A percentile compares a stretch with the other conserved stretches of the same genome.
These are phyloP conservation scores for Caenorhabditis sp. DNA, from an alignment of 2,888 invertebrate genomes.

Conservation along the genomic window DNA sequence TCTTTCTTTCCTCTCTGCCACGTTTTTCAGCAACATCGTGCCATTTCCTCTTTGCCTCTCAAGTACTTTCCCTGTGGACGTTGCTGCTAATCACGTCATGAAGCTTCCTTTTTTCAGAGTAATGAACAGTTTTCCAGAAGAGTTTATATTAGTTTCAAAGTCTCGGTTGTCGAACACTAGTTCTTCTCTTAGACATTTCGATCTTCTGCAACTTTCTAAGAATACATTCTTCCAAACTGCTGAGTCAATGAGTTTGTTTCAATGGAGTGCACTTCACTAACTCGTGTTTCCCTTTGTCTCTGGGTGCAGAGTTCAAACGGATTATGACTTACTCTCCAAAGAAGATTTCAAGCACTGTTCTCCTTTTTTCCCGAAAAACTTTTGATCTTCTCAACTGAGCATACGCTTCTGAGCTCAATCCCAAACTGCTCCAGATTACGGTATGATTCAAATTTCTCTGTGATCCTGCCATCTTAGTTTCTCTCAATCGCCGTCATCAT, in stretches of 20 bases:
- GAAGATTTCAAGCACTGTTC: too few species aligned
- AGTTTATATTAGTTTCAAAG: too few species aligned
- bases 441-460: slow-evolving; percentile 2
- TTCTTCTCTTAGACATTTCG: too few species aligned
- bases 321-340: too few species aligned
- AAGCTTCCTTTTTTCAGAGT: not conserved
- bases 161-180: not conserved
- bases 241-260: not conserved
- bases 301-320: too few species aligned
- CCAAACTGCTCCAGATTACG: not conserved
- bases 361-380: too few species aligned
- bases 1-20: not conserved
- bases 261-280: not conserved
- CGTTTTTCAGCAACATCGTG: slow-evolving; percentile 18
- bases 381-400: not conserved
- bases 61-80: not conserved
- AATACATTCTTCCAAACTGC: not conserved
- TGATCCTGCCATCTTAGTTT: slow-evolving; percentile 12
- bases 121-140: slow-evolving; percentile 1
- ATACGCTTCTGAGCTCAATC: not conserved
- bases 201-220: too few species aligned
- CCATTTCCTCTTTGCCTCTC: slow-evolving; percentile 6
- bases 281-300: too few species aligned
- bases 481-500: not conserved
- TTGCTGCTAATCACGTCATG: not conserved